Conservation (phyloP, 2,888 invertebrate species). For the Therioaphis trifolii region DNA sequence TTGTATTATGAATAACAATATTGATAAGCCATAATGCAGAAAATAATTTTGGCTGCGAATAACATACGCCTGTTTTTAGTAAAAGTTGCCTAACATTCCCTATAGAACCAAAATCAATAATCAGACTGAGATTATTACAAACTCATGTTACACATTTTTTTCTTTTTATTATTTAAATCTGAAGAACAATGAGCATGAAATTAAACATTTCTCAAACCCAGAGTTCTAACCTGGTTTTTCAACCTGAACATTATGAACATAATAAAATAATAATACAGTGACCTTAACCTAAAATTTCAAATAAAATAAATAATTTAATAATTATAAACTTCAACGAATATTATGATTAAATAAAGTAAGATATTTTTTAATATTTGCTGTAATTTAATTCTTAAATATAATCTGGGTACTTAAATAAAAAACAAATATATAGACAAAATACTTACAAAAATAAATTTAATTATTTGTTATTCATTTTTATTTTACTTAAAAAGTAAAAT, state of each 20-base stretch:
- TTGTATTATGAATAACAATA: not conserved
- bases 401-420: not conserved
- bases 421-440: not conserved
- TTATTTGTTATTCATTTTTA: not conserved
- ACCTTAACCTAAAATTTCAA: slow-evolving; percentile 27
- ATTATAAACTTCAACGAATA: not conserved
- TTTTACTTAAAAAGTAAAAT: not conserved
- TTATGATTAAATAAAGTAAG: not conserved
- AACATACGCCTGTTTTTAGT: not conserved
- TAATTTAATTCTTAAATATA: too few relatives aligned
- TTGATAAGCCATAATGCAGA: not conserved
- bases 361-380: slow-evolving; percentile 1
- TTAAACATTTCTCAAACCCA: not conserved
- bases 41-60: not conserved
- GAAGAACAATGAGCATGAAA: not conserved
- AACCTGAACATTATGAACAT: slow-evolving; percentile 52
- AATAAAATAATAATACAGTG: not conserved
- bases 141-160: slow-evolving; percentile 20
- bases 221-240: slow-evolving; percentile 44
- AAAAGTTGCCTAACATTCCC: not conserved
- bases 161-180: not conserved
- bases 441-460: not conserved
- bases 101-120: not conserved
- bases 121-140: slow-evolving; percentile 11
- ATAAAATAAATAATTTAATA: slow-evolving; percentile 16